Percentiles rank a stretch among this genome's conserved stretches.
These are phyloP conservation scores for Zhuqinia jingwanae DNA, from an alignment of 2,888 invertebrate genomes.

Conservation along the genomic window DNA sequence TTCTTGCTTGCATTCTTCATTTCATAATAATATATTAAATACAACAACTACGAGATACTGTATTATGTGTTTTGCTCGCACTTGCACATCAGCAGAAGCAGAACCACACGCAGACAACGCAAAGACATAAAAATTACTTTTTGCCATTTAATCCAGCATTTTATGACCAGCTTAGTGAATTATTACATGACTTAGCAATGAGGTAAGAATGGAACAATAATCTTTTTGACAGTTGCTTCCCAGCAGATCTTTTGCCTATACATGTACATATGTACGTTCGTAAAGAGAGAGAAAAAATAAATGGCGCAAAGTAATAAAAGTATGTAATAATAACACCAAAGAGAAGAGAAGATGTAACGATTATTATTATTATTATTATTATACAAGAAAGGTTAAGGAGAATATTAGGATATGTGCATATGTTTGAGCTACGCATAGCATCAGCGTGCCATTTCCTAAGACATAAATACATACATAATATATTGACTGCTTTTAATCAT, in stretches of 20 bases:
- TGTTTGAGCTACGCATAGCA: too few relatives aligned
- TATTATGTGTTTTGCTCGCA: neutral
- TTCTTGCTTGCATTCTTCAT: neutral
- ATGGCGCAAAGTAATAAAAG: too few relatives aligned
- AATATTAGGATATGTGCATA: too few relatives aligned
- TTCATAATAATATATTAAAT: neutral
- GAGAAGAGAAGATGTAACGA: too few relatives aligned
- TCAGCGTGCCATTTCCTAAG: too few relatives aligned
- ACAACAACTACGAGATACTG: neutral
- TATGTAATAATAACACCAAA: too few relatives aligned
- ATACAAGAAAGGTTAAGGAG: too few relatives aligned
- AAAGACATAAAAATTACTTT: neutral
- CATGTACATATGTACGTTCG: too few relatives aligned
- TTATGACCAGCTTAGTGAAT: constrained; percentile 10
- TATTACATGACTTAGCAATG: constrained; percentile 2
- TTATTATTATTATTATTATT: too few relatives aligned
- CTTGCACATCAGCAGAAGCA: neutral
- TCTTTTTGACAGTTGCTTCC: constrained; percentile 15
- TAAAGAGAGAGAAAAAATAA: too few relatives aligned
- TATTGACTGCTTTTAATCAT: too few relatives aligned
- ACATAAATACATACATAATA: too few relatives aligned
- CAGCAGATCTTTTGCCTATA: neutral
- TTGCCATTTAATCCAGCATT: constrained; percentile 22
- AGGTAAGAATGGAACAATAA: neutral
- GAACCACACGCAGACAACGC: neutral